phyloP scores from a whole-genome alignment of 1,140 invertebrate genomes.

The Stratiolaelaps scimitus region DNA sequence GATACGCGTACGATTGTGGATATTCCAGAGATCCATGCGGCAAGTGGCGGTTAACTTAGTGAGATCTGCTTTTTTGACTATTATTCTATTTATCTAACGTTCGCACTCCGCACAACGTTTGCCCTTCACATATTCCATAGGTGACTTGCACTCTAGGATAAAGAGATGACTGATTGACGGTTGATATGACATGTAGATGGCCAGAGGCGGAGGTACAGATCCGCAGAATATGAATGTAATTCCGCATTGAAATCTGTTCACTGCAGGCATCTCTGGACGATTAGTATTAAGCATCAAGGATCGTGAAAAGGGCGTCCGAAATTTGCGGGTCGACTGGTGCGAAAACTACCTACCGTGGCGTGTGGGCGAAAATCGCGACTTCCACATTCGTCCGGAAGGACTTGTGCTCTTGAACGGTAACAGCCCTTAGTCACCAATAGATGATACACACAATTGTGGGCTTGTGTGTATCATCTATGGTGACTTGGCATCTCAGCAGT shows the following conservation, averaged over 20 bases:
- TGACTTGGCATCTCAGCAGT: no score
- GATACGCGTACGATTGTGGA: no score
- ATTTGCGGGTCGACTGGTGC: slow-evolving; percentile 1
- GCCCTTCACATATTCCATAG: not conserved
- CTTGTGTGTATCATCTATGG: no score
- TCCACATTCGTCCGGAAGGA: slow-evolving; percentile 4
- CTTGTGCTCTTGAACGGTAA: not conserved
- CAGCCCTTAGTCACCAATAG: no score
- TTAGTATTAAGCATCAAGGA: not conserved
- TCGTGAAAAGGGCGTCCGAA: not conserved
- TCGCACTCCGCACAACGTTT: not conserved
- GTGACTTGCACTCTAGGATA: no score
- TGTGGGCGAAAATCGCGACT: not conserved
- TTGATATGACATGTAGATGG: no score
- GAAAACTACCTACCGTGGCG: slow-evolving; percentile 1
- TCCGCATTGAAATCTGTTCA: not conserved
- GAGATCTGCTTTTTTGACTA: not conserved
- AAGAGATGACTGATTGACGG: no score
- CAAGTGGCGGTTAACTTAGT: not conserved
- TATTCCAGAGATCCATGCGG: no score
- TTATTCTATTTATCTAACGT: not conserved
- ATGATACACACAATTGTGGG: no score
- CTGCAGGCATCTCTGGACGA: slow-evolving; percentile 11
- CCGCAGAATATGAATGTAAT: not conserved
- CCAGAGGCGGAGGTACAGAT: not conserved